Conservation (phyloP, 2,888 invertebrate species). For the Theristus sp. region DNA sequence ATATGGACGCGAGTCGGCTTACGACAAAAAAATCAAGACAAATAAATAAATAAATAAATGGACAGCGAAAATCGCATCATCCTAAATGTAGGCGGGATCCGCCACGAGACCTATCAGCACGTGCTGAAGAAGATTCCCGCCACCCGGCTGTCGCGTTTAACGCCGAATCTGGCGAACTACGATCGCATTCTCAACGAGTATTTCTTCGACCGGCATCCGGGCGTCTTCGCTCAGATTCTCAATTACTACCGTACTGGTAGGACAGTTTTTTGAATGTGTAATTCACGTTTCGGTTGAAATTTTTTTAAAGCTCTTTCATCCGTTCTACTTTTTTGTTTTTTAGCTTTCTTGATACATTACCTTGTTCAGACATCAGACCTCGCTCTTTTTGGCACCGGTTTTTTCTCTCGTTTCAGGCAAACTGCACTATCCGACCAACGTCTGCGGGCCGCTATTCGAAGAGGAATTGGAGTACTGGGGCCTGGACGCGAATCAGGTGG, state of each 20-base stretch:
- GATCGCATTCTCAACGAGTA: constrained; percentile 98
- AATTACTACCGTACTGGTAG: constrained; percentile 56
- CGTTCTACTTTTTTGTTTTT: too few species aligned
- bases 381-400: too few species aligned
- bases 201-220: constrained; percentile 73
- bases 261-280: too few species aligned
- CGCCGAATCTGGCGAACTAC: constrained; percentile 92
- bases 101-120: constrained; percentile 42
- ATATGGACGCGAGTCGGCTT: too few species aligned
- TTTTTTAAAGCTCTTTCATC: too few species aligned
- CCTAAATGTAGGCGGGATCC: constrained; percentile 77
- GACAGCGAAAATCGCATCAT: constrained; percentile 62
- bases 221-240: constrained; percentile 67
- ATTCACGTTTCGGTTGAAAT: too few species aligned
- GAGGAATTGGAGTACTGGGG: constrained; percentile 97
- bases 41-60: background rate
- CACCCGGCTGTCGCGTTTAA: constrained; percentile 58
- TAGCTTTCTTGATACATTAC: too few species aligned
- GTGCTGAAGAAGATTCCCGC: constrained; percentile 71
- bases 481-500: constrained; percentile 93
- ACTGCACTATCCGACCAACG: constrained; percentile 94
- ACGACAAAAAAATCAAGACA: background rate
- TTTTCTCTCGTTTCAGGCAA: too few species aligned
- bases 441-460: constrained; percentile 94
- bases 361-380: too few species aligned